These are phyloP conservation scores for Heterotis niloticus DNA, from an alignment of 2,113 vertebrate genomes.

Conservation along the genomic window DNA sequence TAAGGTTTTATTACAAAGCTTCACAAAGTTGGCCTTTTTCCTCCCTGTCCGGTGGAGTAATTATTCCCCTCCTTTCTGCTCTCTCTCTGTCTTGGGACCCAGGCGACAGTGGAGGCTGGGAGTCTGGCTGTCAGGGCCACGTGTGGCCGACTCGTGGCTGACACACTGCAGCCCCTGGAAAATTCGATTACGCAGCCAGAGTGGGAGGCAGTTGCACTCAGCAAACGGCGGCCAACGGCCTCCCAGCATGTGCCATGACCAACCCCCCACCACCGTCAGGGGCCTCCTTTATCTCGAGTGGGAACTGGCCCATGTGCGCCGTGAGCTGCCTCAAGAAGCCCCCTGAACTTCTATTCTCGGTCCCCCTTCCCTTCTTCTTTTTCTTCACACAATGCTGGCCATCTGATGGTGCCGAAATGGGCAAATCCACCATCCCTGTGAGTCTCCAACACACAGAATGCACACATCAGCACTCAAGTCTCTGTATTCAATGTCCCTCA, in stretches of 20 bases:
- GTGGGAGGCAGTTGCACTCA: slow-evolving; percentile 64
- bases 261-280: slow-evolving; percentile 68
- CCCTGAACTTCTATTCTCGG: slow-evolving; percentile 53
- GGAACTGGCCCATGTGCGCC: slow-evolving; percentile 92
- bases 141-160: slow-evolving; percentile 48
- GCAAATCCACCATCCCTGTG: slow-evolving; percentile 8
- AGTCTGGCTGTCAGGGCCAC: slow-evolving; percentile 75
- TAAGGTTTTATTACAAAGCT: slow-evolving; percentile 5
- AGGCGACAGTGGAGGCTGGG: slow-evolving; percentile 58
- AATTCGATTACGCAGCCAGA: slow-evolving; percentile 66
- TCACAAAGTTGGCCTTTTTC: neutral
- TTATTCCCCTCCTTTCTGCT: slow-evolving; percentile 4
- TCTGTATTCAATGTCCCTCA: neutral
- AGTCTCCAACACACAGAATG: slow-evolving; percentile 10
- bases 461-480: neutral
- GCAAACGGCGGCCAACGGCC: slow-evolving; percentile 60
- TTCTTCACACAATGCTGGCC: slow-evolving; percentile 20
- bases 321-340: slow-evolving; percentile 55
- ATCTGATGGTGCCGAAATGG: neutral
- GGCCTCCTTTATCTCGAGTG: slow-evolving; percentile 89
- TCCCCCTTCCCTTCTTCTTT: slow-evolving; percentile 27
- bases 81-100: slow-evolving; percentile 1
- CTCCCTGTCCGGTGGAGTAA: neutral
- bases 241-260: slow-evolving; percentile 77
- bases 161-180: slow-evolving; percentile 59